Conservation (phyloP, 2,888 invertebrate species). For the Glaucopsyche alexis region DNA sequence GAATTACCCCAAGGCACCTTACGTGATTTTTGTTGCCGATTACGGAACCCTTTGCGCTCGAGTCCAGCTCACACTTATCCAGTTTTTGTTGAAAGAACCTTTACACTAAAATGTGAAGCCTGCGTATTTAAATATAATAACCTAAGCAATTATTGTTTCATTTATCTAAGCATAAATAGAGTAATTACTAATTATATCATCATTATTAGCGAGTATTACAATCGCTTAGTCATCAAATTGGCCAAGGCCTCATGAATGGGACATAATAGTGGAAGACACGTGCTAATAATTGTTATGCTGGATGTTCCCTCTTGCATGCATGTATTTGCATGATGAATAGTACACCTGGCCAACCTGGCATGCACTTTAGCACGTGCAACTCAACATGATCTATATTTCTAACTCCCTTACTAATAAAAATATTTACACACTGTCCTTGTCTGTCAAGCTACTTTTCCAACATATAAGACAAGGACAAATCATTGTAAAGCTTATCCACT, state of each 20-base stretch:
- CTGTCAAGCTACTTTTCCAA: too few relatives aligned
- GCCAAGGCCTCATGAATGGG: conserved; percentile 5
- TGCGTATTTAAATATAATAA: neutral
- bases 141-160: neutral
- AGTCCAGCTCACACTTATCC: too few relatives aligned
- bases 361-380: too few relatives aligned
- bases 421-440: too few relatives aligned
- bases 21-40: too few relatives aligned
- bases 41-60: too few relatives aligned
- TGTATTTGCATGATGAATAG: neutral
- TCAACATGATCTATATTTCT: too few relatives aligned
- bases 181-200: conserved; percentile 6
- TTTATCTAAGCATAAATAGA: neutral
- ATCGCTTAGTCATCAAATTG: conserved; percentile 18
- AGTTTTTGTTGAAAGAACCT: too few relatives aligned
- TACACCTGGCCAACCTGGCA: neutral
- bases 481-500: too few relatives aligned
- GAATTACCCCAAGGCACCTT: too few relatives aligned
- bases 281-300: conserved; percentile 10
- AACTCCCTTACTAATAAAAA: too few relatives aligned
- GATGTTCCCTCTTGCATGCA: neutral
- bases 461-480: too few relatives aligned
- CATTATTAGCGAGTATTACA: neutral
- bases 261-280: neutral
- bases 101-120: neutral